Percentiles rank a stretch among this genome's conserved stretches.
Conservation (phyloP, 2,888 invertebrate species). For the Napeogenes inachia region DNA sequence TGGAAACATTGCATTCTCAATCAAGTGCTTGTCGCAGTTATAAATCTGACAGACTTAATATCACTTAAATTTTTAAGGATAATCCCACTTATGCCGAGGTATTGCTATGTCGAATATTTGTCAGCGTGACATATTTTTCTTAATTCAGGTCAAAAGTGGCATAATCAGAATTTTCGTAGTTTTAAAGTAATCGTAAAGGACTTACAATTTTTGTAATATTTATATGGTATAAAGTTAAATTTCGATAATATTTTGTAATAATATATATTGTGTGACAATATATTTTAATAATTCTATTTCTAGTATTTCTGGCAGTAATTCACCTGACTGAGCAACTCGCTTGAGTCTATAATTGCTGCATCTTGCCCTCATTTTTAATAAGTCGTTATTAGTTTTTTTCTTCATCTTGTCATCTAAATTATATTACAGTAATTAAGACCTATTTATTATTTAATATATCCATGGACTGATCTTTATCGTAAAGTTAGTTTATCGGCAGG, state of each 20-base stretch:
- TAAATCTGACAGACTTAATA: conserved; percentile 9
- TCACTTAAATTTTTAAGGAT: neutral
- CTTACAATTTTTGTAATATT: conserved; percentile 28
- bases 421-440: conserved; percentile 19
- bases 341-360: conserved; percentile 21
- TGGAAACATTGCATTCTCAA: neutral
- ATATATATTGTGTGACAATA: conserved; percentile 31
- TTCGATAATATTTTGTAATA: conserved; percentile 26
- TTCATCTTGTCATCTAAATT: conserved; percentile 12
- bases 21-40: neutral
- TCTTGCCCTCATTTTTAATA: conserved; percentile 25
- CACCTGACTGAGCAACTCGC: conserved; percentile 13
- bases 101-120: conserved; percentile 26
- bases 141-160: conserved; percentile 29
- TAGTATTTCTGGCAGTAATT: conserved; percentile 20
- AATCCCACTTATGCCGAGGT: conserved; percentile 8
- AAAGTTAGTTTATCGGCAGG: conserved; percentile 26
- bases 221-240: conserved; percentile 26
- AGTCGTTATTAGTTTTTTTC: conserved; percentile 7
- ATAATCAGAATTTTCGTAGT: conserved; percentile 29
- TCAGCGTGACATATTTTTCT: conserved; percentile 17
- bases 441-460: conserved; percentile 26
- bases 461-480: conserved; percentile 17
- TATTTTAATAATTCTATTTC: conserved; percentile 22
- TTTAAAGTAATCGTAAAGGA: conserved; percentile 27